Conservation (phyloP, 2,797 vertebrate genomes). For the Gymnothorax reevesii region DNA sequence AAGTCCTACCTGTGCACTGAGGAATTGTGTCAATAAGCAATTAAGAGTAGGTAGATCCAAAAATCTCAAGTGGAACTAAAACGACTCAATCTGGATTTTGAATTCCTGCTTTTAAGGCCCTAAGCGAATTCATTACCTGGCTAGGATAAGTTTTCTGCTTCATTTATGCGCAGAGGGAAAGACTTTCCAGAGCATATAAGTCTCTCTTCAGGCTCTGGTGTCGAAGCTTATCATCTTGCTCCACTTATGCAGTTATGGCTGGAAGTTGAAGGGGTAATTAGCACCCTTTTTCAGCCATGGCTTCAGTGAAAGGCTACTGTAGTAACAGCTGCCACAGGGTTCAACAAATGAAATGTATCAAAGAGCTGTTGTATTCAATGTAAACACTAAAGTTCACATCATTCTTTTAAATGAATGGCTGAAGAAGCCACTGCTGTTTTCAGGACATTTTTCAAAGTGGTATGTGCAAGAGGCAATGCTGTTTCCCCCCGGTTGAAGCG, state of each 20-base stretch:
- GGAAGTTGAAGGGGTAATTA: constrained; percentile 34
- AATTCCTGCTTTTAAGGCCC: no score
- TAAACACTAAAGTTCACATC: not conserved
- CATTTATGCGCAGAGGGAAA: not conserved
- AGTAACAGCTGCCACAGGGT: not conserved
- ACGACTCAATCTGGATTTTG: no score
- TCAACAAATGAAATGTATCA: not conserved
- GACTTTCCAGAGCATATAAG: not conserved
- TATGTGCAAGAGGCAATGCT: not conserved
- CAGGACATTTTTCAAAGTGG: not conserved
- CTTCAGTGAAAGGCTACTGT: not conserved
- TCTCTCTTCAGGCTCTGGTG: not conserved
- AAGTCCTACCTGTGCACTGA: no score
- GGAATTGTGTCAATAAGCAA: no score
- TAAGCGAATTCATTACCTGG: not conserved
- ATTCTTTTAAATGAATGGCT: constrained; percentile 11
- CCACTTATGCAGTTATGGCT: constrained; percentile 30
- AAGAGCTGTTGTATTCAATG: not conserved
- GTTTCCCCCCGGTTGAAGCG: not conserved
- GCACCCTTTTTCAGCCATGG: constrained; percentile 17
- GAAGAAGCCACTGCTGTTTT: constrained; percentile 2
- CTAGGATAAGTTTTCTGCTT: not conserved
- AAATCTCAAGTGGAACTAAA: no score
- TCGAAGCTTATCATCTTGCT: not conserved
- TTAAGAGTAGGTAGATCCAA: no score